Evolutionary conservation across 1,140 invertebrate species (phyloP).

Genomic region (Sinella curviseta): DNA sequence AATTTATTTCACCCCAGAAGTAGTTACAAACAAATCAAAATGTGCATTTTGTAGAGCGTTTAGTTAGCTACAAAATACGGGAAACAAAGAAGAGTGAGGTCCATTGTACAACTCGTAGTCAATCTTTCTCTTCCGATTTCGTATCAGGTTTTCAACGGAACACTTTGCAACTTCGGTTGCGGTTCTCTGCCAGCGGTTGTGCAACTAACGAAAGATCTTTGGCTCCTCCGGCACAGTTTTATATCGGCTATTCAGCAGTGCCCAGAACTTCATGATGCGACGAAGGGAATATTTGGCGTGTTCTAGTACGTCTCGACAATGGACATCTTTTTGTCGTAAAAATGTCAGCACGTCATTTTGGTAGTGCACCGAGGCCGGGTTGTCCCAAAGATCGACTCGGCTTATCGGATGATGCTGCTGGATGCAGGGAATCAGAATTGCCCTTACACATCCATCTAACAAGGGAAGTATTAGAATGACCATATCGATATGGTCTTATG

Average conservation of each 20-base stretch:
- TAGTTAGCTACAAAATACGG: not conserved
- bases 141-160: no score
- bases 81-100: not conserved
- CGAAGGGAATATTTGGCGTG: constrained; percentile 25
- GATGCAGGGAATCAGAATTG: no score
- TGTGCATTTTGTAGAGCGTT: not conserved
- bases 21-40: not conserved
- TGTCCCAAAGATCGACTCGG: constrained; percentile 28
- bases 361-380: constrained; percentile 31
- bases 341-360: not conserved
- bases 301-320: constrained; percentile 19
- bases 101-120: no score
- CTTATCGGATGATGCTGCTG: not conserved
- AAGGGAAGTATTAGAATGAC: no score
- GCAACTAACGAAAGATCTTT: not conserved
- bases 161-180: no score
- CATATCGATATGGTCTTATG: no score
- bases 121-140: no score
- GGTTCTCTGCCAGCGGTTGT: not conserved
- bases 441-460: no score
- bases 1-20: not conserved
- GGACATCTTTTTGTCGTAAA: not conserved
- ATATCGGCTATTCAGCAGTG: no score
- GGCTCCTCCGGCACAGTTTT: not conserved
- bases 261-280: constrained; percentile 1